Evolutionary conservation across 1,140 invertebrate species (phyloP), one percentile per base, ranked within the genome.

Genomic region (Oryctes rhinoceros): DNA sequence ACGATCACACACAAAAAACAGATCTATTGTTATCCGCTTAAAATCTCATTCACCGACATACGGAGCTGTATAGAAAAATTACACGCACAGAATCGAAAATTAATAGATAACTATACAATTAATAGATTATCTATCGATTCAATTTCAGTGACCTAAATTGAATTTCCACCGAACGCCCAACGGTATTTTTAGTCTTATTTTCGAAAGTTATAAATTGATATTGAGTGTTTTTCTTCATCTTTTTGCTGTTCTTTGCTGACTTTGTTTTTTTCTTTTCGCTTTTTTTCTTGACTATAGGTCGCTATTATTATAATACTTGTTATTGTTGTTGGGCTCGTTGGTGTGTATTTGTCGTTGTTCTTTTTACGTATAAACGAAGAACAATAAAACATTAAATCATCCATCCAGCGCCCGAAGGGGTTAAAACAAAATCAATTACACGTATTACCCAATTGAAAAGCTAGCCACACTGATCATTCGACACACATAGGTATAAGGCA

Each of bases 341-440:
- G 53, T 59, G 53, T 59, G 6, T 59, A 18, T 18, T 71, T 71
- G 65, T 71, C 65, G 65, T 71, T 71, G 20, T 71, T 71, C 65
- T 71, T 35, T 35, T 37, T 71, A 37, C 9, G 24, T 15, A 71
- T 37, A 71, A 37, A 71, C 24, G 65, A 71, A 37, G 35, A 71
- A 71, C 65, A 71, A 71, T 71, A 71, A 65, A 78, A 78, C 78
- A 78, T 65, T 78, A 78, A 78, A 78, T 65, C 78, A 78, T 78
- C 67, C 18, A 76, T 44, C 30, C 76, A 78, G 49, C 62, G 35
- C 78, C 78, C 59, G 62, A 62, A 65, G 49, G 78, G 49, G 78
- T 65, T 78, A 62, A 78, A 37, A 44, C 37, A 78, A 78, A 78
- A 78, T 78, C 78, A 78, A 78, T 78, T 62, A 78, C 78, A 78